Base-by-base conservation (phyloP, 2,113 vertebrate genomes). In the Hypomesus transpacificus region DNA sequence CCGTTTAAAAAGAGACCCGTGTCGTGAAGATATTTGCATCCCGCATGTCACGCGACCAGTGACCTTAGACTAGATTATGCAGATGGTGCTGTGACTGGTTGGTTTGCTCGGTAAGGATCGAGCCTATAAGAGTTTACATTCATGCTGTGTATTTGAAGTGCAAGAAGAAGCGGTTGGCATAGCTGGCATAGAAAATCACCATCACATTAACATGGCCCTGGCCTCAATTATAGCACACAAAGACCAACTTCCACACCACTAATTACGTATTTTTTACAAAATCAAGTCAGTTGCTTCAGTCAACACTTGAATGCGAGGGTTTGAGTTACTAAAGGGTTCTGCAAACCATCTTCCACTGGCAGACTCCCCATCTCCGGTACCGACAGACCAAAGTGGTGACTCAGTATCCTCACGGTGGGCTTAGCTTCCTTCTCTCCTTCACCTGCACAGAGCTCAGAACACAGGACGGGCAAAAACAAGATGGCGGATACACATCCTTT, bases 51-150 rank as follows among this genome's bases (percentile, higher is more conserved):
- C 53, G 65, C 69, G 68, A n/a, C 9, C 39, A 46, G 14, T 34
- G 52, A 66, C 71, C 75, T 85, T 84, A 71, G 74, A 67, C 56
- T 66, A 73, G 81, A 69, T 69, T 62, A 75, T 50, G 68, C 77
- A 60, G 70, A 76, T 78, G 72, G 84, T 76, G 84, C 87, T 84
- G 57, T 66, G 71, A 69, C 57, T 77, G 51, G 24, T 52, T 22
- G 53, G 61, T 51, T 50, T 18, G 24, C 28, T 31, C 56, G 9
- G 60, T 79, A 75, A 79, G 83, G 71, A 67, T 57, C 8, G 34
- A 63, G 26, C 76, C 73, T 75, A 50, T 71, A 63, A 75, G 64
- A 57, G 58, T 77, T 66, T 86, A 87, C 84, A 83, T 87, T 88
- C 85, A 75, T 80, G 64, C 78, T 75, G 80, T 75, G 68, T 71